Evolutionary conservation across 1,140 invertebrate species (phyloP).

Genomic region (Glossosoma conforme): DNA sequence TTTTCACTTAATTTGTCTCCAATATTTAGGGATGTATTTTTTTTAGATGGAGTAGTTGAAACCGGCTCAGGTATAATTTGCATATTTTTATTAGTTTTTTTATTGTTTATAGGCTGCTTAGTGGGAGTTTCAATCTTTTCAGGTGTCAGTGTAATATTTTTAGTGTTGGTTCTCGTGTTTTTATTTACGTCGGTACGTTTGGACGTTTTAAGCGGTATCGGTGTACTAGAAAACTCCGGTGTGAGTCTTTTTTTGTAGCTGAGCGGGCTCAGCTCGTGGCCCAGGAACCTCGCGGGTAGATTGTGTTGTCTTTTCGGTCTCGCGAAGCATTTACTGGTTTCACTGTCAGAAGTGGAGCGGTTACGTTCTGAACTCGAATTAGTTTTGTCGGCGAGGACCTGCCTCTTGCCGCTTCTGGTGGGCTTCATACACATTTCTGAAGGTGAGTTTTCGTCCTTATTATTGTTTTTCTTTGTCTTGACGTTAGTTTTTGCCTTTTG

Average conservation of each 20-base stretch:
- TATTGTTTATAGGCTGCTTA: too few relatives aligned
- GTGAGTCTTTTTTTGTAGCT: constrained; percentile 3
- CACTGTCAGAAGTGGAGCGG: constrained; percentile 5
- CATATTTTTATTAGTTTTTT: too few relatives aligned
- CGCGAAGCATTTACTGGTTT: not conserved
- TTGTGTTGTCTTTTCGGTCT: constrained; percentile 22
- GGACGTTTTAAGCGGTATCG: not conserved
- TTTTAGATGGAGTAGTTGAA: too few relatives aligned
- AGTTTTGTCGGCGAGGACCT: constrained; percentile 23
- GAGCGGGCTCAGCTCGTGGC: constrained; percentile 20
- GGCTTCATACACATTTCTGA: constrained; percentile 14
- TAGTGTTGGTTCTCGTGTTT: not conserved
- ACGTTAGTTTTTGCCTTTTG: constrained; percentile 8
- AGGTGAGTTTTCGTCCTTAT: constrained; percentile 11
- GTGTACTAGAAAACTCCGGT: constrained; percentile 20
- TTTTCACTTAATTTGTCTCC: too few relatives aligned
- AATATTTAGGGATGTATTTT: too few relatives aligned
- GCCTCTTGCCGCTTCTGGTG: constrained; percentile 9
- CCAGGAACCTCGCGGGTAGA: constrained; percentile 12
- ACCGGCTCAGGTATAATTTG: too few relatives aligned
- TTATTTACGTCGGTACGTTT: not conserved
- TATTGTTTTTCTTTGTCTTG: constrained; percentile 1
- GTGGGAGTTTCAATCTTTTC: not conserved
- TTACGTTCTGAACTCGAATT: constrained; percentile 25
- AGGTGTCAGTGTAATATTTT: constrained; percentile 8